A percentile compares a stretch with the other conserved stretches of the same genome.
Conservation (phyloP, 1,140 invertebrate genomes). For the Dendrolimus punctatus region DNA sequence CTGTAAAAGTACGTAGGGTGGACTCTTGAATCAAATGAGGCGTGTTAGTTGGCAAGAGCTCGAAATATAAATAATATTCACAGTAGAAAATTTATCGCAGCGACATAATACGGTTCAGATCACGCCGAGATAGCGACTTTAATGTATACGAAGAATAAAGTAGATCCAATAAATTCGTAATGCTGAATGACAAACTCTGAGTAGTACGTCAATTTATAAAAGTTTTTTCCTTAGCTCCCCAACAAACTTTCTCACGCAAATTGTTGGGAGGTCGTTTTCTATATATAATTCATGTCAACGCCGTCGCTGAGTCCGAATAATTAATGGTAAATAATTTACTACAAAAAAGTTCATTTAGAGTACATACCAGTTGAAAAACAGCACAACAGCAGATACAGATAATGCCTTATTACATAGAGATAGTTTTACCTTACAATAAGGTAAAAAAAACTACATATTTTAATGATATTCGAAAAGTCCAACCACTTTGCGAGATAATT, state of each 20-base stretch:
- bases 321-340: conserved; percentile 23
- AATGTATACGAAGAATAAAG: background rate
- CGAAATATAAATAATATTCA: conserved; percentile 10
- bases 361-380: too few relatives aligned
- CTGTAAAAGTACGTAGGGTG: too few relatives aligned
- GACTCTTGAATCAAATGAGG: conserved; percentile 3
- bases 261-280: conserved; percentile 33
- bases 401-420: conserved; percentile 2
- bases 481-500: too few relatives aligned
- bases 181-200: conserved; percentile 9
- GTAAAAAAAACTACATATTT: too few relatives aligned
- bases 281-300: conserved; percentile 28
- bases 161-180: conserved; percentile 1
- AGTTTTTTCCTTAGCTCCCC: conserved; percentile 15
- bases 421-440: background rate
- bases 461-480: too few relatives aligned
- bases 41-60: conserved; percentile 13
- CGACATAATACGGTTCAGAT: conserved; percentile 17
- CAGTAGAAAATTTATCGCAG: conserved; percentile 16
- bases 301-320: conserved; percentile 24
- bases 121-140: background rate
- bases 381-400: background rate
- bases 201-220: conserved; percentile 7
- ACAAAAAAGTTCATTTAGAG: too few relatives aligned
- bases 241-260: conserved; percentile 26